Conservation (phyloP, 2,797 vertebrate genomes). For the Paedocypris micromegethes region DNA sequence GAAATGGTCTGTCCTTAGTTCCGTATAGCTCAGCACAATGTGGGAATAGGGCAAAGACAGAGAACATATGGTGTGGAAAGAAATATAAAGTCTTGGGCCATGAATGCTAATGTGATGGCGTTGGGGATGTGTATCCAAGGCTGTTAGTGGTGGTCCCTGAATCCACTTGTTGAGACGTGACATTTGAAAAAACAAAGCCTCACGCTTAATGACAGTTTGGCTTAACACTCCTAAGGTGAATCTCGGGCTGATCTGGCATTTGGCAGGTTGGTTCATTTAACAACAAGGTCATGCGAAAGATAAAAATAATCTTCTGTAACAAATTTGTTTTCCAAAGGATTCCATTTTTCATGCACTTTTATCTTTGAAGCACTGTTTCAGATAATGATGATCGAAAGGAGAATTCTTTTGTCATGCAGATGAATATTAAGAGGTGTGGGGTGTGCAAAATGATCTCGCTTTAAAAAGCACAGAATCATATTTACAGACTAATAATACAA, state of each 20-base stretch:
- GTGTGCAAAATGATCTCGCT: neutral
- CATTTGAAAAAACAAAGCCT: conserved; percentile 28
- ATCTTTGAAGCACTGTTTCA: conserved; percentile 61
- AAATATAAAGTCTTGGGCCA: conserved; percentile 15
- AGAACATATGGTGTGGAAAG: conserved; percentile 2
- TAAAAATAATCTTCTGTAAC: conserved; percentile 68
- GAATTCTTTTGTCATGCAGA: conserved; percentile 67
- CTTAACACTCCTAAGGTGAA: conserved; percentile 15
- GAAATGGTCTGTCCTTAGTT: conserved; percentile 53
- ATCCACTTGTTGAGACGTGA: conserved; percentile 25
- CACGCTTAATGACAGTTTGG: conserved; percentile 14
- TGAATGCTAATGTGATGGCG: conserved; percentile 16
- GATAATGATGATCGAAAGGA: conserved; percentile 66
- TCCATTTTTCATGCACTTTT: conserved; percentile 66
- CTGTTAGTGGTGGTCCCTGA: neutral
- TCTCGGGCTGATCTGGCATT: conserved; percentile 54
- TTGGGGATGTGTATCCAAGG: neutral
- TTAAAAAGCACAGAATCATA: conserved; percentile 8
- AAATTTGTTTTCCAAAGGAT: conserved; percentile 73
- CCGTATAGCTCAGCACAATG: conserved; percentile 35
- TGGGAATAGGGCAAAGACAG: conserved; percentile 25
- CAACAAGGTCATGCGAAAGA: conserved; percentile 74
- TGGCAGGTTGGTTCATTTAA: conserved; percentile 65
- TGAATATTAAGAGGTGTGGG: conserved; percentile 49
- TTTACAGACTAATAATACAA: conserved; percentile 15